These are phyloP conservation scores for Sphecodes monilicornis DNA, from an alignment of 2,888 invertebrate genomes.

Conservation along the genomic window DNA sequence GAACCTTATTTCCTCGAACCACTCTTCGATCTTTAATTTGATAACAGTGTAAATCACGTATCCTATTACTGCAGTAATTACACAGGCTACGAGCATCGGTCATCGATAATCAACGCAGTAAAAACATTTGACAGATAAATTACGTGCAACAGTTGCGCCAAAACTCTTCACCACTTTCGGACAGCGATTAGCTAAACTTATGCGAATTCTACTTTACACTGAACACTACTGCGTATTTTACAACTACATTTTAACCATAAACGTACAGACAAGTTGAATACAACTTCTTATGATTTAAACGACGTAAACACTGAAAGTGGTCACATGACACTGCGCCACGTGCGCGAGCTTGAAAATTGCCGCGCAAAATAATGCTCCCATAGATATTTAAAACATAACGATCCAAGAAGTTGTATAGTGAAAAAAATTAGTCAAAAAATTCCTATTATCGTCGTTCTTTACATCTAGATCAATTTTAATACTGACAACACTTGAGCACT, in stretches of 20 bases:
- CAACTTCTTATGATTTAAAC: not conserved
- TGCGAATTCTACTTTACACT: not conserved
- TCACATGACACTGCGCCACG: not conserved
- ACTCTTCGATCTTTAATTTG: conserved; percentile 41
- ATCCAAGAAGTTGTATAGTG: not conserved
- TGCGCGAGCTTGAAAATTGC: not conserved
- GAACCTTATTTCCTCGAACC: conserved; percentile 33
- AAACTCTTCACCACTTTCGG: not conserved
- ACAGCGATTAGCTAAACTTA: not conserved
- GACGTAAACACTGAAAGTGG: not conserved
- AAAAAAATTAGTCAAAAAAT: not conserved
- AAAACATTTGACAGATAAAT: not conserved
- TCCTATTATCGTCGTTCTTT: not conserved
- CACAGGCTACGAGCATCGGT: conserved; percentile 50
- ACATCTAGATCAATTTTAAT: not conserved
- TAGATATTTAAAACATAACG: not conserved
- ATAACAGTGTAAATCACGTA: conserved; percentile 28
- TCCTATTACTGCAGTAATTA: conserved; percentile 39
- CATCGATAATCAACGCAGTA: not conserved
- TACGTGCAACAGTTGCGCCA: not conserved
- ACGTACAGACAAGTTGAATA: not conserved
- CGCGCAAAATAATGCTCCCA: not conserved
- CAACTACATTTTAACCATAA: not conserved
- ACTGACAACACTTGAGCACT: too few species aligned
- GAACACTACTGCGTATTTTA: not conserved